phyloP scores from a whole-genome alignment of 2,797 vertebrate genomes.

The Myotis pilosus region DNA sequence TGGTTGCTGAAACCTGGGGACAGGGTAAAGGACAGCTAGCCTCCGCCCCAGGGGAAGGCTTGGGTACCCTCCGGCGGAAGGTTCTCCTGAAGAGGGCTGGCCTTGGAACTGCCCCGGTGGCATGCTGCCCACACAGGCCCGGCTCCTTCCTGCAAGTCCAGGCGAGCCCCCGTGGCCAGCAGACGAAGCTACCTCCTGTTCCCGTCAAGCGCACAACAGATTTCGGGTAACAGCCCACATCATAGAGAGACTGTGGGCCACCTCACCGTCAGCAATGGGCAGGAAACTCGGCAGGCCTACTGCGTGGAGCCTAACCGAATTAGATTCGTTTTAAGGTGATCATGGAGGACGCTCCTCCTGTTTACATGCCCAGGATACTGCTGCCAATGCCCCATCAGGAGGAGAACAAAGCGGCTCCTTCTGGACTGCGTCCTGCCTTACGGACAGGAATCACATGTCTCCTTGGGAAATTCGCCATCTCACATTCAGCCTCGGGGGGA shows the following conservation, averaged over 20 bases:
- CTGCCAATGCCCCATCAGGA: neutral
- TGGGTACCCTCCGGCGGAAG: neutral
- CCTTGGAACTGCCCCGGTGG: neutral
- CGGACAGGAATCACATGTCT: conserved; percentile 63
- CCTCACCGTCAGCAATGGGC: neutral
- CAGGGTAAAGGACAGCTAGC: neutral
- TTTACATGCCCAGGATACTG: neutral
- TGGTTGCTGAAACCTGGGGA: no score
- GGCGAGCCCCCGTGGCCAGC: neutral
- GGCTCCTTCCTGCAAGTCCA: neutral
- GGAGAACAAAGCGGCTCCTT: neutral
- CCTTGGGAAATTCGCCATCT: conserved; percentile 45
- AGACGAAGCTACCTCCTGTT: neutral
- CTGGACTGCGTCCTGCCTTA: conserved; percentile 1
- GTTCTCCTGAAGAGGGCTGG: neutral
- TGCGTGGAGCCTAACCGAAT: neutral
- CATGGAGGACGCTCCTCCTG: neutral
- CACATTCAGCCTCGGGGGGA: neutral
- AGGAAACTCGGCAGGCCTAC: neutral
- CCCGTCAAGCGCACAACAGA: neutral
- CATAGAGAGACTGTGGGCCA: neutral
- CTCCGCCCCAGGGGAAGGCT: neutral
- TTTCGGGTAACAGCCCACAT: neutral
- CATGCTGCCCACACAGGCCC: neutral
- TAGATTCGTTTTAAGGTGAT: neutral